Evolutionary conservation across 1,140 invertebrate species (phyloP), one percentile per base, ranked within the genome.

Genomic region (Amyelois transitella): DNA sequence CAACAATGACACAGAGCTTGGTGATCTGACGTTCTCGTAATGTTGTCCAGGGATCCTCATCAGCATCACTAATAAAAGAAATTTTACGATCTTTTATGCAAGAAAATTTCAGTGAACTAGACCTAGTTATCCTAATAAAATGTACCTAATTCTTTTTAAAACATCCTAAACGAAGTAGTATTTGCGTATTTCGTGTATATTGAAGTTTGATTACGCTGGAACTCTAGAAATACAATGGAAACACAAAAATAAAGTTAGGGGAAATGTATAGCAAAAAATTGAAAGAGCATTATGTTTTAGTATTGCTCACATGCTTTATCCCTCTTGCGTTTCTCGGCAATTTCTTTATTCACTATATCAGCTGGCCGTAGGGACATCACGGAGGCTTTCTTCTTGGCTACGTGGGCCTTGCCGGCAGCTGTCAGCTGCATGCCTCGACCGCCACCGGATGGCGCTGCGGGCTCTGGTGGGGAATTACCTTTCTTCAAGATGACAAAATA

Each of bases 31-130:
- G 21, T 88, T 85, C 28, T 85, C 82, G 38, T 88, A 88, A 53
- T 88, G 85, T 53, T 88, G 82, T 2, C 85, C 85, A 8, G 85
- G 85, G n/a, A 88, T 83, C 20, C 85, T 73, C 82, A 88, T 86
- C 28, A 88, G 51, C 85, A 88, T 88, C 18, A 88, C 85, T 88
- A 62, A 12, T 65, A 74, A 32, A n/a, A 51, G 45, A 47, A 28
- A 6, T 32, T 10, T 4, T n/a, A n/a, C n/a, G n/a, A n/a, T n/a
- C n/a, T n/a, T n/a, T n/a, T n/a, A n/a, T n/a, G n/a, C n/a, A n/a
- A n/a, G n/a, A n/a, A n/a, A n/a, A n/a, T n/a, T n/a, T n/a, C n/a
- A n/a, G n/a, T n/a, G n/a, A n/a, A n/a, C n/a, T n/a, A n/a, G n/a
- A n/a, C n/a, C n/a, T n/a, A n/a, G n/a, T n/a, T n/a, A n/a, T n/a